These are phyloP conservation scores for Mesocricetus auratus DNA, from an alignment of 2,113 vertebrate genomes.

Conservation along the genomic window DNA sequence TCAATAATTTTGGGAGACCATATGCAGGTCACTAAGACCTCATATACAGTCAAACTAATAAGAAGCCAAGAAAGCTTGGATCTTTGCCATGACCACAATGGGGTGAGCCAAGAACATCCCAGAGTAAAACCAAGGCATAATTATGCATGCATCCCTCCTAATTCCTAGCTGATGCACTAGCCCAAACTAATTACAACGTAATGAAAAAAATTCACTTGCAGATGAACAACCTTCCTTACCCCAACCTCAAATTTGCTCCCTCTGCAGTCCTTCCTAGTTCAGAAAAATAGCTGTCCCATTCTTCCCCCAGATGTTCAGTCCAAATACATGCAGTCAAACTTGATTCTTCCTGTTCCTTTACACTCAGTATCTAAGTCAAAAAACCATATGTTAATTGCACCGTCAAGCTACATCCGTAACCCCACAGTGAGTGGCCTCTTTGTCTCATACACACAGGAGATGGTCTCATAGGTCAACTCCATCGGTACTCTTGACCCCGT, in stretches of 20 bases:
- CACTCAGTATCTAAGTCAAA: not conserved
- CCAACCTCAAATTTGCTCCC: not conserved
- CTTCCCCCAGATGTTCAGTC: conserved; percentile 15
- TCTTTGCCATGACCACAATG: conserved; percentile 24
- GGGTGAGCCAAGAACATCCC: conserved; percentile 41
- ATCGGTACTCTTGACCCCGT: not conserved
- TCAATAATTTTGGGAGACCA: conserved; percentile 32
- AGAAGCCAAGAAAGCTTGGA: conserved; percentile 44
- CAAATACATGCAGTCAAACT: not conserved
- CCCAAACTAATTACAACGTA: conserved; percentile 41
- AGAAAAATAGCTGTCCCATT: not conserved
- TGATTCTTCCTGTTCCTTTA: conserved; percentile 32
- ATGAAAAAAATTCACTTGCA: conserved; percentile 55
- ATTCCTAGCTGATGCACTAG: conserved; percentile 38
- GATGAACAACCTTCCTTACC: not conserved
- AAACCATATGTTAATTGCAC: not conserved
- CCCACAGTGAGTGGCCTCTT: not conserved
- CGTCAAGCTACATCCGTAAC: not conserved
- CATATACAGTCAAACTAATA: conserved; percentile 26
- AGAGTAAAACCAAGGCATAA: conserved; percentile 5
- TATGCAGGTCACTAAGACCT: conserved; percentile 26
- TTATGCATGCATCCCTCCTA: not conserved
- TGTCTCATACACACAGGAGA: not conserved
- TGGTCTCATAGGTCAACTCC: not conserved
- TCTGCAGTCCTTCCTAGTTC: not conserved